Evolutionary conservation across 1,140 invertebrate genomes (phyloP).

Genomic region (Musca vetustissima): DNA sequence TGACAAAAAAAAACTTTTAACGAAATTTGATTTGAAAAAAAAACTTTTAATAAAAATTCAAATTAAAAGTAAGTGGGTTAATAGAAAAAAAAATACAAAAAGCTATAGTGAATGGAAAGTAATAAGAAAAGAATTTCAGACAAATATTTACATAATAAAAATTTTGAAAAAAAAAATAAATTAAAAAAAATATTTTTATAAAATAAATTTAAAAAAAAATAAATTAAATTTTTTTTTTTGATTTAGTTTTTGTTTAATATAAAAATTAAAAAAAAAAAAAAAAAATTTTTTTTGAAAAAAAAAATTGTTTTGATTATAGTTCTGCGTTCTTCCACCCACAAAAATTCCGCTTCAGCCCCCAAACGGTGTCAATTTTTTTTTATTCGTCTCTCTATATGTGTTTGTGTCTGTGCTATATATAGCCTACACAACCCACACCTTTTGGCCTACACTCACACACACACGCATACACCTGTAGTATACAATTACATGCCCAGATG

Average conservation of each 20-base stretch:
- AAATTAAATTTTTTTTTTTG: no score
- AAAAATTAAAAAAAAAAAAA: conserved; percentile 2
- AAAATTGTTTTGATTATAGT: neutral
- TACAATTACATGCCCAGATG: neutral
- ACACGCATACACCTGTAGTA: no score
- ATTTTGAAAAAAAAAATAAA: conserved; percentile 1
- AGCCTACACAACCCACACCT: conserved; percentile 11
- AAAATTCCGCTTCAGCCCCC: neutral
- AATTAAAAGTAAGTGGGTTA: conserved; percentile 1
- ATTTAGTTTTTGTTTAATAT: no score
- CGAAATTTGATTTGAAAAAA: neutral
- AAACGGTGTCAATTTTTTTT: neutral
- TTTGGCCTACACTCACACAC: neutral
- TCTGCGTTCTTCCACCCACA: neutral
- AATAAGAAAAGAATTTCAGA: no score
- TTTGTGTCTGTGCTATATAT: neutral
- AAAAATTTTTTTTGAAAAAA: neutral
- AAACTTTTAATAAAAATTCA: neutral
- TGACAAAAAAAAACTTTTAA: neutral
- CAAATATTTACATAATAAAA: neutral
- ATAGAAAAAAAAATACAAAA: neutral
- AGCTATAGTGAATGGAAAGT: no score
- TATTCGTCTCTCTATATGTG: no score
- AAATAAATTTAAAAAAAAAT: neutral
- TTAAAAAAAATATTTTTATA: neutral